A percentile compares a stretch with the other conserved stretches of the same genome.
phyloP scores from a whole-genome alignment of 1,140 invertebrate genomes.

The Drusus annulatus region DNA sequence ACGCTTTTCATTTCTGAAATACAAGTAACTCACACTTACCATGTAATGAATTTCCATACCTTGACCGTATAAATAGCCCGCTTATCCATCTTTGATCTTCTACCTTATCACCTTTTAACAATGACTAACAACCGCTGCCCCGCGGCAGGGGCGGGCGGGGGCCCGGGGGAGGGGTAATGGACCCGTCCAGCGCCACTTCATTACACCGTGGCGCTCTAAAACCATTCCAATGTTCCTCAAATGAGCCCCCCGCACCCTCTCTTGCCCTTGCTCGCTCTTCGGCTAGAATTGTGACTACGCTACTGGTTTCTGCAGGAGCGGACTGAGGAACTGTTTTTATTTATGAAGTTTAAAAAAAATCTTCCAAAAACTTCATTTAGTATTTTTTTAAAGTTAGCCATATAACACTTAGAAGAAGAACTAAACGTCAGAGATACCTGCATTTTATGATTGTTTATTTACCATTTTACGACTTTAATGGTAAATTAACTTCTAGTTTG shows the following conservation, averaged over 20 bases:
- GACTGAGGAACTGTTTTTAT: background rate
- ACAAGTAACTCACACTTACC: background rate
- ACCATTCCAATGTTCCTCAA: conserved; percentile 59
- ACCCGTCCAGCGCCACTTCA: conserved; percentile 58
- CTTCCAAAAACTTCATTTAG: no score
- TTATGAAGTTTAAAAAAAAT: no score
- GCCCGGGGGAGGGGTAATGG: conserved; percentile 50
- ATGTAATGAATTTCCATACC: background rate
- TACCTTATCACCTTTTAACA: conserved; percentile 8
- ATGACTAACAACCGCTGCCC: conserved; percentile 3
- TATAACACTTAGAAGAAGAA: no score
- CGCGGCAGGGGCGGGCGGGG: background rate
- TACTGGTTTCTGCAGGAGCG: conserved; percentile 11
- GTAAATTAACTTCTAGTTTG: no score
- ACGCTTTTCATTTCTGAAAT: no score
- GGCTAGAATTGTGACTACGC: conserved; percentile 7
- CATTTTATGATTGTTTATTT: no score
- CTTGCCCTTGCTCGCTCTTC: conserved; percentile 8
- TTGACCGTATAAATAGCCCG: no score
- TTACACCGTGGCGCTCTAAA: conserved; percentile 55
- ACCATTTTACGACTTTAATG: no score
- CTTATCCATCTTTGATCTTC: background rate
- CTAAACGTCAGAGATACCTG: no score
- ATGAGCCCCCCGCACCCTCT: conserved; percentile 41
- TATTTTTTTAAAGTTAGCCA: no score